phyloP scores from a whole-genome alignment of 1,140 invertebrate genomes.

The Drosophila pruinosa region DNA sequence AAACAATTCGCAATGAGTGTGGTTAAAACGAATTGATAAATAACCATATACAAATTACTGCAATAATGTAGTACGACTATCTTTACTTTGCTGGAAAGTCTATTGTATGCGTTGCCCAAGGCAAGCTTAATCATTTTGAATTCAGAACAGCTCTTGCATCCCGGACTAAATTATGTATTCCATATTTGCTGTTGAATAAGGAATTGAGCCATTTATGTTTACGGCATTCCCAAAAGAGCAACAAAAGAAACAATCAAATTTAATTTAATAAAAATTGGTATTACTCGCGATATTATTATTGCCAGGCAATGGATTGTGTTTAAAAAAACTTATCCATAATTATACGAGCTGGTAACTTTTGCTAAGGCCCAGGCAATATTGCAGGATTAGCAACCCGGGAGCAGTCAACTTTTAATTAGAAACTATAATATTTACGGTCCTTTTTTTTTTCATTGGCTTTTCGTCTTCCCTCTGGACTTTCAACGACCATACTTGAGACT shows the following conservation, averaged over 20 bases:
- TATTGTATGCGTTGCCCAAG: background rate
- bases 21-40: slow-evolving; percentile 10
- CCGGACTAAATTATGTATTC: slow-evolving; percentile 61
- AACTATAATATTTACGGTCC: slow-evolving; percentile 2
- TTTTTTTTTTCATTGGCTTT: background rate
- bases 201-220: background rate
- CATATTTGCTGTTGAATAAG: slow-evolving; percentile 58
- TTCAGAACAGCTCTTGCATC: slow-evolving; percentile 45
- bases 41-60: background rate
- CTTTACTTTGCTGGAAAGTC: background rate
- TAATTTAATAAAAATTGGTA: too few relatives aligned
- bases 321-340: slow-evolving; percentile 6
- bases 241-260: background rate
- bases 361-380: background rate
- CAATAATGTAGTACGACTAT: slow-evolving; percentile 2
- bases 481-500: slow-evolving; percentile 33
- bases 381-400: background rate
- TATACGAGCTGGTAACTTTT: background rate
- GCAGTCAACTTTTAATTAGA: slow-evolving; percentile 62
- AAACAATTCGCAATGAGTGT: slow-evolving; percentile 19
- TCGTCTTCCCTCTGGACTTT: slow-evolving; percentile 20
- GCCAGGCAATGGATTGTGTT: background rate
- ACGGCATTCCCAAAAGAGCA: slow-evolving; percentile 5
- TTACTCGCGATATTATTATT: too few relatives aligned
- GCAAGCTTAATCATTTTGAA: slow-evolving; percentile 45